These are phyloP conservation scores for Axis porcinus DNA, from an alignment of 2,113 vertebrate genomes.

Conservation along the genomic window DNA sequence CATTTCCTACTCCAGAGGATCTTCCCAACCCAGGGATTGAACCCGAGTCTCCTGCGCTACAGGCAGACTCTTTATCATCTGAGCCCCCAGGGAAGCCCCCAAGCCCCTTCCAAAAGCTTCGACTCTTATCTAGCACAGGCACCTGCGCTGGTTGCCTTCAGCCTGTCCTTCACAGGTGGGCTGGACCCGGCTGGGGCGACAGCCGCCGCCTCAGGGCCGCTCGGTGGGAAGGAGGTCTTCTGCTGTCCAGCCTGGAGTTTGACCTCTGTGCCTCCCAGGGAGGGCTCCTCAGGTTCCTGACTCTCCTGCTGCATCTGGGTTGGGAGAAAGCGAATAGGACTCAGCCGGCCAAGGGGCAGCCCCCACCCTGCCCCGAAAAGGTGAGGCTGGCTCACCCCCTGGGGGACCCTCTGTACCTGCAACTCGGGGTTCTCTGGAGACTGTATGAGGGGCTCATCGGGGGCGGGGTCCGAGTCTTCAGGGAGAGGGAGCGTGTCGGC, in stretches of 20 bases:
- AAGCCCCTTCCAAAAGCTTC: not conserved
- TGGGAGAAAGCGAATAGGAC: not conserved
- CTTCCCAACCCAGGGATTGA: not conserved
- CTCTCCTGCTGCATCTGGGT: constrained; percentile 54
- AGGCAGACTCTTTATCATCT: not conserved
- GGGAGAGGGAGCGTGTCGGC: not conserved
- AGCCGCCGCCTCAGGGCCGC: not conserved
- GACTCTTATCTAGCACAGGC: not conserved
- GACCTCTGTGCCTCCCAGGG: constrained; percentile 4
- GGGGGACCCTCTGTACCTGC: constrained; percentile 72
- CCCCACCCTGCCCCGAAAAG: rapidly evolving
- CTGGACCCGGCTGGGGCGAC: not conserved
- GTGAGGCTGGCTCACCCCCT: not conserved
- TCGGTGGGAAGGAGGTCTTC: constrained; percentile 74
- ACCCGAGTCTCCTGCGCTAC: not conserved
- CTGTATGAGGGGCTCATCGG: constrained; percentile 23
- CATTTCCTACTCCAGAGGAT: not conserved
- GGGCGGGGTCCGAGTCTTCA: not conserved
- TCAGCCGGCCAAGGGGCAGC: not conserved
- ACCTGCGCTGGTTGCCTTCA: constrained; percentile 77
- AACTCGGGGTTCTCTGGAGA: constrained; percentile 35
- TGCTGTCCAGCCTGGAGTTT: constrained; percentile 81
- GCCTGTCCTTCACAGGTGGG: constrained; percentile 52
- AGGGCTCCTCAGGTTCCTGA: constrained; percentile 58
- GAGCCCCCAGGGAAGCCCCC: not conserved